phyloP scores from a whole-genome alignment of 2,113 vertebrate genomes.

The Hippocampus barbouri region DNA sequence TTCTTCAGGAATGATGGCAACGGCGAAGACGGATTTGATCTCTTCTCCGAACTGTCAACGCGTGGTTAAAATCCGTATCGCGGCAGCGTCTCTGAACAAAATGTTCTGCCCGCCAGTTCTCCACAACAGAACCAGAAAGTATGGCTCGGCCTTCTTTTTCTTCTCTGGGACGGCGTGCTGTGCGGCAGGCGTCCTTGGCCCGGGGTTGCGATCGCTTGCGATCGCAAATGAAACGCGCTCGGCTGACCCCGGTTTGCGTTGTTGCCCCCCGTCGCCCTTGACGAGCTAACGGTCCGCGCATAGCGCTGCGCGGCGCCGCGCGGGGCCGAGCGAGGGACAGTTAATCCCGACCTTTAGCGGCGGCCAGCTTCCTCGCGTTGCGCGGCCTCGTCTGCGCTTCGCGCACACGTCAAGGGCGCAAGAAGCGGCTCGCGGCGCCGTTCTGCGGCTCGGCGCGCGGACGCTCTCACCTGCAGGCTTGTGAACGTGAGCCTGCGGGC shows the following conservation, averaged over 20 bases:
- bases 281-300: conserved; percentile 32
- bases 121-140: no score
- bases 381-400: conserved; percentile 35
- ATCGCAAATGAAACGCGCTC: not conserved
- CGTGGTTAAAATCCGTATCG: no score
- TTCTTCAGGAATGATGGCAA: no score
- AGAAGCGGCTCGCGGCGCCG: conserved; percentile 31
- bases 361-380: conserved; percentile 50
- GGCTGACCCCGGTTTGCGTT: not conserved
- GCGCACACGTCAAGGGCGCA: conserved; percentile 54
- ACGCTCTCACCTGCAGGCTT: conserved; percentile 83
- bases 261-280: not conserved
- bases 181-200: no score
- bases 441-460: conserved; percentile 9
- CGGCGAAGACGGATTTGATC: no score
- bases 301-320: no score
- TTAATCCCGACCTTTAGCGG: conserved; percentile 66
- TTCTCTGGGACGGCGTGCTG: no score
- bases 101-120: no score
- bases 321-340: conserved; percentile 54
- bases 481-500: conserved; percentile 89
- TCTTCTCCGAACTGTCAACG: no score
- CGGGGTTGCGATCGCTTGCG: not conserved
- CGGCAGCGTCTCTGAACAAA: no score
- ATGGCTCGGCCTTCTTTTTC: no score